Percentiles rank a stretch among this genome's conserved stretches.
These are phyloP conservation scores for Amazona finschi DNA, from an alignment of 2,797 vertebrate genomes.

Conservation along the genomic window DNA sequence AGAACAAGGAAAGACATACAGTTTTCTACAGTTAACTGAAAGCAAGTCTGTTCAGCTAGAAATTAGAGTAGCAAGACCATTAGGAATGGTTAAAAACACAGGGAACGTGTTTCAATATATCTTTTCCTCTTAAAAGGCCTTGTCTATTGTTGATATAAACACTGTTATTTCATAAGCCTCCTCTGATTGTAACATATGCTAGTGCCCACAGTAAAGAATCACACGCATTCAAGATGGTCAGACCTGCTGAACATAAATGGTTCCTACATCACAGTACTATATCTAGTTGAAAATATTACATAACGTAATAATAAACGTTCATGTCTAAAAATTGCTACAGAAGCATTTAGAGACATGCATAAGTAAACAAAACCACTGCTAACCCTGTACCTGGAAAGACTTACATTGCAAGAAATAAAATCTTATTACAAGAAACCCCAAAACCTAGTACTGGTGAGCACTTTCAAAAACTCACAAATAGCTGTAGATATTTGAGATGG, in stretches of 20 bases:
- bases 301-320: not conserved
- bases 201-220: not conserved
- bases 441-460: not conserved
- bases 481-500: not conserved
- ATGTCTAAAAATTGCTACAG: not conserved
- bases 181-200: not conserved
- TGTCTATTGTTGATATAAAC: not conserved
- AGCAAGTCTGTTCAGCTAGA: not conserved
- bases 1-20: not conserved
- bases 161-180: not conserved
- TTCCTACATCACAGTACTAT: not conserved
- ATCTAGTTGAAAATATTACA: not conserved
- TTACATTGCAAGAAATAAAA: not conserved
- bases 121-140: not conserved
- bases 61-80: not conserved
- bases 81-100: not conserved
- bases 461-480: not conserved
- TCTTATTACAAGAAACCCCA: not conserved
- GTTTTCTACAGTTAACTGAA: not conserved
- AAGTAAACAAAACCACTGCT: not conserved
- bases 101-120: not conserved
- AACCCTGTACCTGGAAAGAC: not conserved
- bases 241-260: not conserved
- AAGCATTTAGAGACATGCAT: not conserved
- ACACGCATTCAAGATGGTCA: fast-evolving